These are phyloP conservation scores for Tenthredo livida DNA, from an alignment of 2,888 invertebrate species.

Conservation along the genomic window DNA sequence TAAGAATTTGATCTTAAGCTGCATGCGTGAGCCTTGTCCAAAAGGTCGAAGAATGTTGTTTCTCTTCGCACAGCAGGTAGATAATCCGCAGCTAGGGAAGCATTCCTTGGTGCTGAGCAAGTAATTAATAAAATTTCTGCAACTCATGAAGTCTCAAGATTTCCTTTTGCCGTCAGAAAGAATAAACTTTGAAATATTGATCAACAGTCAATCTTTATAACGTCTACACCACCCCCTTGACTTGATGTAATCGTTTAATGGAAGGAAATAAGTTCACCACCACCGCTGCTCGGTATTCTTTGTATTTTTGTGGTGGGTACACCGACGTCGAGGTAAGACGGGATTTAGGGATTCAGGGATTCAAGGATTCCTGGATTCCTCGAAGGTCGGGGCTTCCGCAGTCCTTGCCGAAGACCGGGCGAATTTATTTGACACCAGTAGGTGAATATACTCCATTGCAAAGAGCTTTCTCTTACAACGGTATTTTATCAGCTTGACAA, in stretches of 20 bases:
- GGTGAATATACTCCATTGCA: constrained; percentile 17
- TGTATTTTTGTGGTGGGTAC: constrained; percentile 17
- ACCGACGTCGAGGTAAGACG: not conserved
- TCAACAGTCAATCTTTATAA: not conserved
- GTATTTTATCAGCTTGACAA: constrained; percentile 23
- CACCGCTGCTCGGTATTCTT: not conserved
- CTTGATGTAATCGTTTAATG: not conserved
- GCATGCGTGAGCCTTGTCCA: not conserved
- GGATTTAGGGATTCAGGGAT: constrained; percentile 32
- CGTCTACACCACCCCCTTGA: not conserved
- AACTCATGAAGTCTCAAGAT: not conserved
- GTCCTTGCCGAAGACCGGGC: constrained; percentile 8
- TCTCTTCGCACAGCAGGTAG: not conserved
- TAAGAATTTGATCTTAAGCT: not conserved
- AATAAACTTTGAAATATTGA: not conserved
- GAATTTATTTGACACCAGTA: constrained; percentile 45
- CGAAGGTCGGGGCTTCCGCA: constrained; percentile 41
- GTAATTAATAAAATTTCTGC: not conserved
- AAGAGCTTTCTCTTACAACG: constrained; percentile 31
- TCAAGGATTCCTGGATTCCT: constrained; percentile 28
- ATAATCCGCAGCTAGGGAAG: not conserved
- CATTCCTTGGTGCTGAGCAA: not conserved
- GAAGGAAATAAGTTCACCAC: not conserved
- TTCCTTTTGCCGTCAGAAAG: not conserved
- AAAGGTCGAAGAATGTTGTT: not conserved